Evolutionary conservation across 35 echinoderm and acorn worm genomes (phyloP).

Genomic region (Chiridota heheva): DNA sequence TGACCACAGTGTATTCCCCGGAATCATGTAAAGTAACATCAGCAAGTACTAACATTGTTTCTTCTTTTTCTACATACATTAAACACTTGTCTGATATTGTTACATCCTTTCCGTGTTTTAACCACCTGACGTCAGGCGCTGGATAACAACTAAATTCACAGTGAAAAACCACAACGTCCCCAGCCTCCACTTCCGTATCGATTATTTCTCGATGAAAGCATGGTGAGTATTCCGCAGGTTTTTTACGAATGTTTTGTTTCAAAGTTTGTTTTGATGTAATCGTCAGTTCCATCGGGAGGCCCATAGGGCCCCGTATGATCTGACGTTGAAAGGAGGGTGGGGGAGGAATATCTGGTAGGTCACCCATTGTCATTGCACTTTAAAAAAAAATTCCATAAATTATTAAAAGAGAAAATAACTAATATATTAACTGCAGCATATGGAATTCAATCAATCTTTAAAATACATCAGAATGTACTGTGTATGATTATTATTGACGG

Average conservation of each 20-base stretch:
- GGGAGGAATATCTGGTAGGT: constrained; percentile 59
- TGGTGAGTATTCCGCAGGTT: constrained; percentile 58
- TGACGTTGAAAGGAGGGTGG: constrained; percentile 39
- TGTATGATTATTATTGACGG: no score
- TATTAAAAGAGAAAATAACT: no score
- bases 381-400: no score
- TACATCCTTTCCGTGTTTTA: constrained; percentile 49
- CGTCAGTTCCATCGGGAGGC: constrained; percentile 65
- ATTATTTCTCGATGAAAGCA: constrained; percentile 78
- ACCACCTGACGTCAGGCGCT: constrained; percentile 81
- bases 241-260: constrained; percentile 5
- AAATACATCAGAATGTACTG: no score
- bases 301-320: constrained; percentile 56
- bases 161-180: constrained; percentile 84
- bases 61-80: constrained; percentile 61
- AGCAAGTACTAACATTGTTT: constrained; percentile 72
- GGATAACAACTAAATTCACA: constrained; percentile 78
- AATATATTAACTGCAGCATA: no score
- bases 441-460: no score
- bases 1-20: constrained; percentile 69
- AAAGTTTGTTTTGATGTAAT: constrained; percentile 58
- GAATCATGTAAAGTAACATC: constrained; percentile 71
- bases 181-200: constrained; percentile 82
- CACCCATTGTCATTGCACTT: constrained; percentile 75
- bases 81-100: constrained; percentile 59